A percentile compares a stretch with the other conserved stretches of the same genome.
Conservation (phyloP, 2,113 vertebrate species). For the Oxyura jamaicensis region DNA sequence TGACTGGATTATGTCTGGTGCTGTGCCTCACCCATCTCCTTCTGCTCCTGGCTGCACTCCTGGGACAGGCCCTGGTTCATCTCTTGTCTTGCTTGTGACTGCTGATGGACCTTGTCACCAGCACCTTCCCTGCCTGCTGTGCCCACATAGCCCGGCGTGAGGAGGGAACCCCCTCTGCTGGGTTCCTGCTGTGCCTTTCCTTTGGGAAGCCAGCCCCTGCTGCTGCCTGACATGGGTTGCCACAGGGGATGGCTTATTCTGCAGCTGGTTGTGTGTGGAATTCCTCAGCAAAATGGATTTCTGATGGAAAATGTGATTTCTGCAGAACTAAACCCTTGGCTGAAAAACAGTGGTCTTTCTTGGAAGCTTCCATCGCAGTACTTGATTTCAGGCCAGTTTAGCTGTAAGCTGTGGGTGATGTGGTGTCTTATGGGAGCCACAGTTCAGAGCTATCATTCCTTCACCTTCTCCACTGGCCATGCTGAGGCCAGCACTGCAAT, state of each 20-base stretch:
- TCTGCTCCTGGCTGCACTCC: not conserved
- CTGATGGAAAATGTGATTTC: not conserved
- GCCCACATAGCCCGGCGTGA: not conserved
- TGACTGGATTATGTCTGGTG: not conserved
- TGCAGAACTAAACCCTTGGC: not conserved
- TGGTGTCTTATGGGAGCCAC: not conserved
- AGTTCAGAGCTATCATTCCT: rapidly evolving
- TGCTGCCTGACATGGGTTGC: not conserved
- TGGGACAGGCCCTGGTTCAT: not conserved
- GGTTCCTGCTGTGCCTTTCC: not conserved
- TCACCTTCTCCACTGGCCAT: not conserved
- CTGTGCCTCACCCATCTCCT: not conserved
- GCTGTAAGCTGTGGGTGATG: not conserved
- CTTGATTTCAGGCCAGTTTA: not conserved
- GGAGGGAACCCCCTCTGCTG: not conserved
- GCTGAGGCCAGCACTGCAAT: not conserved
- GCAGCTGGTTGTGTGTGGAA: not conserved
- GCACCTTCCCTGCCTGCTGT: not conserved
- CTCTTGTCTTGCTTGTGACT: not conserved
- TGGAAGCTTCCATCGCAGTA: not conserved
- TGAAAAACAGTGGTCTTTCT: not conserved
- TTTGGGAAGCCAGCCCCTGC: not conserved
- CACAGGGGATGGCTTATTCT: not conserved
- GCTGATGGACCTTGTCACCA: not conserved
- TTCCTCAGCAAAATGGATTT: not conserved